Conservation (phyloP, 2,888 invertebrate species). For the Tigriopus californicus region DNA sequence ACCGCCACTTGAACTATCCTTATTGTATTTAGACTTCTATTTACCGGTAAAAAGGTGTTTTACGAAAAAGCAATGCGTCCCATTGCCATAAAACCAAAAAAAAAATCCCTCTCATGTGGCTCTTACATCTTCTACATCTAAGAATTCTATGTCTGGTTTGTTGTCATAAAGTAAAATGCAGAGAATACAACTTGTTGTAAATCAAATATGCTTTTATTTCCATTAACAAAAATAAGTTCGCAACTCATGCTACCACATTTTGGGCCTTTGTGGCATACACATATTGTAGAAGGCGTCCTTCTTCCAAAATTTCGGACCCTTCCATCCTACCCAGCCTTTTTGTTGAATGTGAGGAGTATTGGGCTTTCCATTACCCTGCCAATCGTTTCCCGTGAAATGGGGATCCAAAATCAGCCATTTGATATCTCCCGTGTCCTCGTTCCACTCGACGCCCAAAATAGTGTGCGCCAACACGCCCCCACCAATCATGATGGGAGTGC, state of each 20-base stretch:
- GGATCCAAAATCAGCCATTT: constrained; percentile 94
- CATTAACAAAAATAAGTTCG: too few relatives aligned
- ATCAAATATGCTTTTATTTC: too few relatives aligned
- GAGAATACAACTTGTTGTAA: too few relatives aligned
- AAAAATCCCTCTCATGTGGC: too few relatives aligned
- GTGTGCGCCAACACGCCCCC: constrained; percentile 96
- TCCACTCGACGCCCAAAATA: constrained; percentile 79
- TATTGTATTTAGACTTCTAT: too few relatives aligned
- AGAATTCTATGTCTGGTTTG: too few relatives aligned
- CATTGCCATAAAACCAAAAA: too few relatives aligned
- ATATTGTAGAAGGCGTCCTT: constrained; percentile 87
- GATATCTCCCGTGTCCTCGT: constrained; percentile 53
- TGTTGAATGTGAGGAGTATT: constrained; percentile 34
- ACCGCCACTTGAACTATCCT: too few relatives aligned
- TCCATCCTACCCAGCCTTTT: constrained; percentile 98
- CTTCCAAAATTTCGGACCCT: constrained; percentile 81
- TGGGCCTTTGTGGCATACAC: constrained; percentile 63
- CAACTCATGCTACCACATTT: not conserved
- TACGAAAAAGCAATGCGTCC: too few relatives aligned
- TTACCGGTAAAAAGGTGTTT: too few relatives aligned
- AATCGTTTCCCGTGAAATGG: constrained; percentile 56
- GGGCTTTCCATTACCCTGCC: constrained; percentile 5
- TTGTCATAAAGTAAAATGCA: too few relatives aligned
- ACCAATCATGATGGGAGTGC: constrained; percentile 96
- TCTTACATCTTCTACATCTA: too few relatives aligned